Conservation (phyloP, 2,113 vertebrate species). For the Acrocephalus kingi region DNA sequence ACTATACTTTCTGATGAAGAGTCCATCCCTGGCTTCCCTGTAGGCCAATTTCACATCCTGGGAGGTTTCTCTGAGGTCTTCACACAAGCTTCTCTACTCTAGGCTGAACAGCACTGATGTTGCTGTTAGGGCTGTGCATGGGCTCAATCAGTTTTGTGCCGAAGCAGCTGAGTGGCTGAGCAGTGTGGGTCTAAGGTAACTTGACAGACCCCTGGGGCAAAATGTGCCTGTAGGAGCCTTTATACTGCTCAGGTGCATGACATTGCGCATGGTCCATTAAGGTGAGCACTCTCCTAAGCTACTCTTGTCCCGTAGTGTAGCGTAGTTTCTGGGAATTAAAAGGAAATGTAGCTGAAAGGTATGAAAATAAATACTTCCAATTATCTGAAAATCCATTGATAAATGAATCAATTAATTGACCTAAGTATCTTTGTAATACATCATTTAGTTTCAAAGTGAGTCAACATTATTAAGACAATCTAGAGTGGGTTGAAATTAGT, state of each 20-base stretch:
- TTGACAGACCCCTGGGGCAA: neutral
- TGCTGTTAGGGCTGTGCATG: neutral
- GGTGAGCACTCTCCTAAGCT: neutral
- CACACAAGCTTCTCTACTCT: neutral
- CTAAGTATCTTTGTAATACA: neutral
- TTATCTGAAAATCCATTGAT: neutral
- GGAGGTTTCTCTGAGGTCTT: neutral
- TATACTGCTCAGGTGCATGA: neutral
- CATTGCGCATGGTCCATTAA: neutral
- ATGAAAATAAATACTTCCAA: neutral
- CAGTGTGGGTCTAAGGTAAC: neutral
- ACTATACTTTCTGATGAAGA: neutral
- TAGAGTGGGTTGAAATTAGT: neutral
- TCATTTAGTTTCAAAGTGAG: neutral
- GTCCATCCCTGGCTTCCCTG: neutral
- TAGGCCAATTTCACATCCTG: neutral
- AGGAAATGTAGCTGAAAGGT: neutral
- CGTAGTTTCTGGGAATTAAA: neutral
- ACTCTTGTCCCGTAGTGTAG: neutral
- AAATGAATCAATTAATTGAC: neutral
- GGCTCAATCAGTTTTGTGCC: neutral
- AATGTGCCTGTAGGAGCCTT: neutral
- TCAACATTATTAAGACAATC: neutral
- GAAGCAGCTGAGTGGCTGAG: neutral
- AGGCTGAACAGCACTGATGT: neutral